Evolutionary conservation across 2,113 vertebrate genomes (phyloP).

Genomic region (Salvelinus sp.): DNA sequence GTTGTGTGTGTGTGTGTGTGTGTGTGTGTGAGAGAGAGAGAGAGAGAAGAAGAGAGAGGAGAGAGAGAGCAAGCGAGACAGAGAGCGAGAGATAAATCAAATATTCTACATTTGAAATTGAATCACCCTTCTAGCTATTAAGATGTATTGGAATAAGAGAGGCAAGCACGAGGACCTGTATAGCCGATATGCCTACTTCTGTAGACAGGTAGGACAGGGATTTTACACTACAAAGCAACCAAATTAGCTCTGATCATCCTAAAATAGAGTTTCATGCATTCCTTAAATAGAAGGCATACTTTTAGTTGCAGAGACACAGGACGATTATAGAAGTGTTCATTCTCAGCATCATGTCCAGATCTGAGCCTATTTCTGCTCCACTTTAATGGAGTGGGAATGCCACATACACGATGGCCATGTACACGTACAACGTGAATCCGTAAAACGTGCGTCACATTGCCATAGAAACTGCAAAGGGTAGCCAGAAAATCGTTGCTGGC

Average conservation of each 20-base stretch:
- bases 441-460: constrained; percentile 48
- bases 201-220: no score
- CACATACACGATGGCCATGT: constrained; percentile 13
- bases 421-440: constrained; percentile 11
- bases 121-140: no score
- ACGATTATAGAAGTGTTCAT: background rate
- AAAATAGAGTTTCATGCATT: constrained; percentile 1
- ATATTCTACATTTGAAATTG: no score
- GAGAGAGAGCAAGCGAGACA: no score
- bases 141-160: no score
- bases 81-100: no score
- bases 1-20: no score
- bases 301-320: constrained; percentile 11
- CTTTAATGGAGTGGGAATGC: no score
- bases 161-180: no score
- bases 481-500: background rate
- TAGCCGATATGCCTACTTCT: no score
- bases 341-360: constrained; percentile 31
- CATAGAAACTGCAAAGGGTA: constrained; percentile 52
- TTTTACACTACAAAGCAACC: no score
- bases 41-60: background rate
- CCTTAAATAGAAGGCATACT: constrained; percentile 38
- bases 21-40: background rate
- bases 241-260: background rate
- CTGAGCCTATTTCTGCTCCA: constrained; percentile 35